Conservation (phyloP, 2,888 invertebrate genomes). For the Andrena bucephala region DNA sequence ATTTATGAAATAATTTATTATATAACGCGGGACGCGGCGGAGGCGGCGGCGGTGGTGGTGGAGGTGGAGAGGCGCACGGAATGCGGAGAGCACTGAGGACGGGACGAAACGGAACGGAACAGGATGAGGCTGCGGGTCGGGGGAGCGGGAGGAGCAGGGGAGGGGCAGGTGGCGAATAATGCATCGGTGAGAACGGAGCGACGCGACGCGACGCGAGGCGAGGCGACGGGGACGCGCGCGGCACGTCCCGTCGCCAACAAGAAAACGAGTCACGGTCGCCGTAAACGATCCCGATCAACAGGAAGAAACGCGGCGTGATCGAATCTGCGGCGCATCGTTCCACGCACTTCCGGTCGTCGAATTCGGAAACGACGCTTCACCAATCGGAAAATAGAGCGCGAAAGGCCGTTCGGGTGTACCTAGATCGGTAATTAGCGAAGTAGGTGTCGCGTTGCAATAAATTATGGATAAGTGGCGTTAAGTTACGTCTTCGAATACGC, state of each 20-base stretch:
- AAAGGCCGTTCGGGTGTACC: constrained; percentile 24
- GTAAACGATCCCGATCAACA: not conserved
- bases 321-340: not conserved
- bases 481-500: too few relatives aligned
- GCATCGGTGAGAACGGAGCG: constrained; percentile 21
- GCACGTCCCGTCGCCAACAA: not conserved
- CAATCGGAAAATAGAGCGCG: not conserved
- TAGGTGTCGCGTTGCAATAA: constrained; percentile 9
- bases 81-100: constrained; percentile 37
- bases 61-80: constrained; percentile 36
- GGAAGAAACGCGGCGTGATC: not conserved
- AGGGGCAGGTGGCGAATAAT: constrained; percentile 1
- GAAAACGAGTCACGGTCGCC: constrained; percentile 1
- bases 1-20: constrained; percentile 80
- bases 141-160: not conserved
- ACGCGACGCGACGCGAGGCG: constrained; percentile 12
- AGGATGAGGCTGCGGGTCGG: not conserved
- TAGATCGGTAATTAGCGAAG: constrained; percentile 60
- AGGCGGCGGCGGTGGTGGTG: constrained; percentile 43
- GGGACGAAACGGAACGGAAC: not conserved
- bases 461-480: constrained; percentile 42
- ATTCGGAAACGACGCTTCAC: not conserved
- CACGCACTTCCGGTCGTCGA: not conserved
- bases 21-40: constrained; percentile 70
- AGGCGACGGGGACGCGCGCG: not conserved